Conservation (phyloP, 2,888 invertebrate species). For the Julus scanicus region DNA sequence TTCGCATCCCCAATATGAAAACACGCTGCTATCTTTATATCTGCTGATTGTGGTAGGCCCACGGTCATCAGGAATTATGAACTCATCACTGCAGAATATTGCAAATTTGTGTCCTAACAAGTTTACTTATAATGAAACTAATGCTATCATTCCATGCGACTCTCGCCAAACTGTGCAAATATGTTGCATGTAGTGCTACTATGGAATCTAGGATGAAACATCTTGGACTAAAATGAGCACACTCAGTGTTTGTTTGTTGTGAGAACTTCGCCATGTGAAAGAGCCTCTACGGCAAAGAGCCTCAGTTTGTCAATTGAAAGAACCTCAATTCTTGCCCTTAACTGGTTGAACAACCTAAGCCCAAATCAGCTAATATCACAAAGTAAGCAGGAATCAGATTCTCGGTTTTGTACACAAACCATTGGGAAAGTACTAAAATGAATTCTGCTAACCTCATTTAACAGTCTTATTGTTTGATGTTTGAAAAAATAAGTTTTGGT, state of each 20-base stretch:
- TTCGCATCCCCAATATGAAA: neutral
- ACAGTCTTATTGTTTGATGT: neutral
- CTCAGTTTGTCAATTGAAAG: slow-evolving; percentile 35
- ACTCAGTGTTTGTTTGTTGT: neutral
- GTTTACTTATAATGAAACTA: neutral
- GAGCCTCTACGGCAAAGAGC: slow-evolving; percentile 7
- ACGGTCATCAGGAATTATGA: neutral
- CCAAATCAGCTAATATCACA: neutral
- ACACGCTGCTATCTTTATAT: slow-evolving; percentile 10
- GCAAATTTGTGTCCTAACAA: slow-evolving; percentile 17
- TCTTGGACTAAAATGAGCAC: neutral
- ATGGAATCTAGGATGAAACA: slow-evolving; percentile 5
- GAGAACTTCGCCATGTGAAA: neutral
- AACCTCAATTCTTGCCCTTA: slow-evolving; percentile 30
- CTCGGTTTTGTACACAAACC: slow-evolving; percentile 14
- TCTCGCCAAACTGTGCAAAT: neutral
- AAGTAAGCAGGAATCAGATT: slow-evolving; percentile 31
- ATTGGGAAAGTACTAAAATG: slow-evolving; percentile 14
- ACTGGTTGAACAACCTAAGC: slow-evolving; percentile 20
- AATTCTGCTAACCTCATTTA: slow-evolving; percentile 1
- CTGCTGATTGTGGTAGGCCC: slow-evolving; percentile 23
- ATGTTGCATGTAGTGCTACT: neutral
- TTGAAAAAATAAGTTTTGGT: neutral
- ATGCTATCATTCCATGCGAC: neutral
- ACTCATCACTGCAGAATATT: slow-evolving; percentile 4